A percentile compares a stretch with the other conserved stretches of the same genome.
Evolutionary conservation across 2,797 vertebrate species (phyloP).

Genomic region (Buphagus erythrorhynchus): DNA sequence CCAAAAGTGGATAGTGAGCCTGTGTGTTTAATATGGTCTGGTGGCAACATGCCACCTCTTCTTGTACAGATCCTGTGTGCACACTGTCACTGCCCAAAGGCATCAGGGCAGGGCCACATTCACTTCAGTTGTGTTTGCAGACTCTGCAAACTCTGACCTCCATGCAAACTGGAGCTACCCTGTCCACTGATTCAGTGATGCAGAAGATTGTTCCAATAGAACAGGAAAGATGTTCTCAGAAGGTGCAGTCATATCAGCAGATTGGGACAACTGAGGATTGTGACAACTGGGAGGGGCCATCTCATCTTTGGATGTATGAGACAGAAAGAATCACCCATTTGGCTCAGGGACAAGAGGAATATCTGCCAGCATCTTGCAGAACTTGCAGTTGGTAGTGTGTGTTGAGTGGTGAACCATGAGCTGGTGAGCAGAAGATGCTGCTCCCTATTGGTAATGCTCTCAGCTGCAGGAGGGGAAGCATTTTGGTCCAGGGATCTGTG

Average conservation of each 20-base stretch:
- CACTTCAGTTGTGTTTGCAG: not conserved
- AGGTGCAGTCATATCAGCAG: not conserved
- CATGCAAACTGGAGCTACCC: not conserved
- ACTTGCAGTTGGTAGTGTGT: not conserved
- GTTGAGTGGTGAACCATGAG: not conserved
- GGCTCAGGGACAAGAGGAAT: not conserved
- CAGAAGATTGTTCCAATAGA: not conserved
- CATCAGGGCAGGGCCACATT: not conserved
- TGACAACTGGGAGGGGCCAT: not conserved
- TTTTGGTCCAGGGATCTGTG: not conserved
- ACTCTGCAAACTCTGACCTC: too few species aligned
- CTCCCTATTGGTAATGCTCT: not conserved
- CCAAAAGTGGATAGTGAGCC: not conserved
- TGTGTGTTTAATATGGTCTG: not conserved
- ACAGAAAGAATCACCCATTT: not conserved
- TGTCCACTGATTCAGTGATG: not conserved
- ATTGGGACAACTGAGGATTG: not conserved
- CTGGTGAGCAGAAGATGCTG: not conserved
- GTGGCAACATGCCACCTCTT: not conserved
- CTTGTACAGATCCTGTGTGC: not conserved
- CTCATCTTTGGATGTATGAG: accelerated
- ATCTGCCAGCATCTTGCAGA: not conserved
- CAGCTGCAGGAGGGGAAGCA: not conserved
- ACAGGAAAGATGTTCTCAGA: not conserved
- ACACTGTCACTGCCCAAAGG: not conserved